Base-by-base conservation (phyloP, 2,113 vertebrate genomes). In the Pelobates fuscus region DNA sequence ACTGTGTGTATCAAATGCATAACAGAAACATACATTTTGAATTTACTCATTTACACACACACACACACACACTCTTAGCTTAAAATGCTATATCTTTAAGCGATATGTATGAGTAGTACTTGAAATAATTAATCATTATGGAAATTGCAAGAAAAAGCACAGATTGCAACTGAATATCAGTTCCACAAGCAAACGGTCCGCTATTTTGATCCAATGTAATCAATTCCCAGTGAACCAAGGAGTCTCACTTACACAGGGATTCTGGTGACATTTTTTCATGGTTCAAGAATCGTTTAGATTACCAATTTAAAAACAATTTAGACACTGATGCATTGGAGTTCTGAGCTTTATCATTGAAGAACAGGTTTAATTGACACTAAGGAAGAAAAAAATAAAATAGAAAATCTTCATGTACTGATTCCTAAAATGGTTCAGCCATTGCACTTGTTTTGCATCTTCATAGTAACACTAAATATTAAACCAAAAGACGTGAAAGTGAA, bases 231-330 rank as follows among this genome's bases (percentile, higher is more conserved):
- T 72, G 60, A 73, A 24, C 62, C 30, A 43, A 54, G 30, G 25
- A 18, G 17, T 15, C 8, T 37, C 12, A 63, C 20, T 26, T 64
- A 26, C 3, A 11, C 4, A 68, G 24, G 15, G 3, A 73, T 57
- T 43, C 8, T 73, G 0, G 0, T 72, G 52, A 79, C 21, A 65
- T 79, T 80, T 82, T 44, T 73, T 32, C 29, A 74, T 23, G 32
- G n/a, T 29, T 55, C 46, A 68, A 23, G 11, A 55, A 68, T 30
- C n/a, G 20, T 67, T 68, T 55, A 68, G 66, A 68, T 55, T 25
- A 52, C 44, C 43, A 52, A 67, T 67, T 67, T 67, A 67, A 25
- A 26, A 67, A 84, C 78, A 46, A 65, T 80, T 69, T 67, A 43
- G 25, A 23, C 30, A 69, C 18, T 77, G 59, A 26, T 26, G 46